Base-by-base conservation (phyloP, 2,888 invertebrate species). In the Microdon myrmicae region DNA sequence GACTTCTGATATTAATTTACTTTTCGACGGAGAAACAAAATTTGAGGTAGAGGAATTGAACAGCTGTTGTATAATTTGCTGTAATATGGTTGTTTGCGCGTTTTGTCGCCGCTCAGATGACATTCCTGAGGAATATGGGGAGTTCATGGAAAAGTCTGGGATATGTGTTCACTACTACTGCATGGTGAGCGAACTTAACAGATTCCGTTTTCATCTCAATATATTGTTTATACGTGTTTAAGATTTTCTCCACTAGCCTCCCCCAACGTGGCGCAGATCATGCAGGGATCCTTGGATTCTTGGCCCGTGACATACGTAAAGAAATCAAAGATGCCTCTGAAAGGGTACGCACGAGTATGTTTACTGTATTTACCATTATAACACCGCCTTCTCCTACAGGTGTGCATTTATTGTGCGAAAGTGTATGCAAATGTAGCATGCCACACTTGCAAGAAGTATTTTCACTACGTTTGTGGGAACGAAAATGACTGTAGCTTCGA, bases 251-350 rank as follows among this genome's bases (percentile, higher is more conserved):
- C 0, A 86, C 87, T 12, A 85, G 86, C 48, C 79, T 90, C 72
- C 79, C 83, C 16, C 91, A 91, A 71, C 84, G 82, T 55, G 91
- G 90, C 0, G 76, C 75, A 16, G 90, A 90, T 68, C 78, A 83
- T 2, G 84, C 87, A 43, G 92, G 92, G 0, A 85, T 93, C 17
- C 81, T 88, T 60, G 93, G 93, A 0, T 94, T 94, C 73, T 73
- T 89, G 12, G 75, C 85, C 5, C 74, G 80, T 0, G 92, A 93
- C 71, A 90, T 94, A 26, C 73, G 83, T 3, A 83, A 82, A 22
- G 92, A 92, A 78, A 72, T 87, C 1, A 81, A 80, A 19, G 81
- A 87, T 67, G 86, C 86, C 39, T 82, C 82, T 49, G 84, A 83
- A 76, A 82, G 89, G 81, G 90, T 88, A 80, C 53, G 32, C n/a